Percentiles rank a stretch among this genome's conserved stretches.
phyloP scores from a whole-genome alignment of 1,140 invertebrate genomes.

The Sitophilus oryzae region DNA sequence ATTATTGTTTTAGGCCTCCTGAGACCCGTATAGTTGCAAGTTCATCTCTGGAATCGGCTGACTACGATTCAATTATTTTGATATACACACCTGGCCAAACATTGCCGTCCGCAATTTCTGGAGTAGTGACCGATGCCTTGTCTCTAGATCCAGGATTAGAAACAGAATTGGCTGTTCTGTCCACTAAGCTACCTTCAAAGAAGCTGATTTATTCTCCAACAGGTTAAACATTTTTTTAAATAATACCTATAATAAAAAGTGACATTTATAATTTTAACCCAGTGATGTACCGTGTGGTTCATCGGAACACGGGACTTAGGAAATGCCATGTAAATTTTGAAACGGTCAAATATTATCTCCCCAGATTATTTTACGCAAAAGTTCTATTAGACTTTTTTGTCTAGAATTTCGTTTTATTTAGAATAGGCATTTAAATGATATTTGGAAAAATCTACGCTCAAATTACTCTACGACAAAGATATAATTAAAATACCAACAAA shows the following conservation, averaged over 20 bases:
- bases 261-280: no score
- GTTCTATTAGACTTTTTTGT: no score
- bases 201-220: slow-evolving; percentile 69
- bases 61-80: slow-evolving; percentile 49
- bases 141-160: slow-evolving; percentile 46
- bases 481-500: no score
- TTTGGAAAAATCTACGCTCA: no score
- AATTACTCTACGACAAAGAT: no score
- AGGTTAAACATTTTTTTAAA: slow-evolving; percentile 34
- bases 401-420: no score
- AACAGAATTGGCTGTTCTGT: slow-evolving; percentile 51
- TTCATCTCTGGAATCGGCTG: slow-evolving; percentile 29
- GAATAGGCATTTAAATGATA: no score
- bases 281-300: no score
- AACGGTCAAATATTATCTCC: no score
- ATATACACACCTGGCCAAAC: slow-evolving; percentile 42
- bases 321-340: no score
- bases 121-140: slow-evolving; percentile 31
- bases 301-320: no score
- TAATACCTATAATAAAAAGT: background rate
- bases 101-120: slow-evolving; percentile 17
- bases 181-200: slow-evolving; percentile 56
- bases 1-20: slow-evolving; percentile 26
- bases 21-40: slow-evolving; percentile 20
- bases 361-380: no score